Evolutionary conservation across 2,113 vertebrate species (phyloP), one percentile per base, ranked within the genome.

Genomic region (Raja brachyura): DNA sequence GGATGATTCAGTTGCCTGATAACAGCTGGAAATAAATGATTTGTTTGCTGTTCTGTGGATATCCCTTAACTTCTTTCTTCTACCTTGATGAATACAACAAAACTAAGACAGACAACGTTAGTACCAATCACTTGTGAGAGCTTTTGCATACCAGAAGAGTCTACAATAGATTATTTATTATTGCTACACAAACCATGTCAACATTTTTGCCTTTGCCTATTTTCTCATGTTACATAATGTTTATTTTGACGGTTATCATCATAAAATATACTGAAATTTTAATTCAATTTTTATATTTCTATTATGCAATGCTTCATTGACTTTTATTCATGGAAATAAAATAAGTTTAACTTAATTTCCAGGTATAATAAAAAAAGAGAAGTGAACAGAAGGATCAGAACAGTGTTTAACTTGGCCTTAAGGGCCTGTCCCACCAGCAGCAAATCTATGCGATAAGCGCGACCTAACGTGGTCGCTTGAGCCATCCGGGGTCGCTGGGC

Each of bases 241-340:
- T 63, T 88, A 88, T 31, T 88, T 88, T 86, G 83, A 86, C 83
- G n/a, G 59, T 86, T 63, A 63, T 25, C 25, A 59, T 86, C 31
- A 4, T 31, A 86, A n/a, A 63, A n/a, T 85, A 2, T n/a, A 61
- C 25, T 61, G 83, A 86, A 63, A 88, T 63, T 88, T 88, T 31
- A 63, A 31, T 88, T 88, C 83, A 88, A 56, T n/a, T 63, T 88
- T 66, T 63, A 28, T 61, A n/a, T 88, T 59, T 88, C 59, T 59
- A 88, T 88, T 66, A 63, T 88, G 59, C 25, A 31, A 14, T 88
- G 83, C 83, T 88, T 88, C 83, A 66, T 61, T 88, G 25, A n/a
- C n/a, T 88, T 88, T 88, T 88, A 88, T 63, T 88, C 61, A 61
- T 88, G 25, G 9, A 16, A n/a, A 88, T 88, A n/a, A 66, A 88